Evolutionary conservation across 2,888 invertebrate genomes (phyloP), one percentile per base, ranked within the genome.

Genomic region (Drosophila anceps): DNA sequence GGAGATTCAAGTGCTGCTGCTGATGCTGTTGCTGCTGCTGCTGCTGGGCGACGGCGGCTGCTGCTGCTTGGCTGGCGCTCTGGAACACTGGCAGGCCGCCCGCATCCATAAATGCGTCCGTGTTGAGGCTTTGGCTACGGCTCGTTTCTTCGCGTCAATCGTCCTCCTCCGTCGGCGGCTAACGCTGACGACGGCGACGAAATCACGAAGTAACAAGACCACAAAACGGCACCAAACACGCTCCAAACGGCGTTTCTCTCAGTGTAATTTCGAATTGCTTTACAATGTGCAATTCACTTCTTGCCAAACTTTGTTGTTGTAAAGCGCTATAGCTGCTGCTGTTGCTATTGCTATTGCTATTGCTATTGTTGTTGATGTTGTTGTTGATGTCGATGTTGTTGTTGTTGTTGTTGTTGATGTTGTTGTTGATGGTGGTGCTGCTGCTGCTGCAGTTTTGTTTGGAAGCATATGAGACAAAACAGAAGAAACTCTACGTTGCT

Each of bases 11-110:
- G 70, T 83, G 82, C 12, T 90, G 87, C 5, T 90, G 85, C 85
- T 94, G 94, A 88, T 94, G 94, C 86, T 94, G 94, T 18, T 85
- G 84, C 35, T 93, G 94, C 55, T 92, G 92, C 87, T 93, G 91
- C 57, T 89, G 91, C 58, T 89, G 88, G 87, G 89, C 90, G 86
- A 85, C 90, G 80, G 86, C 88, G 82, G 88, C 86, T 69, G 84
- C 86, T 89, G 93, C 93, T 92, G 93, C 93, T 92, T 93, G 93
- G 90, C 91, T 93, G 93, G 93, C 93, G 92, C 93, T 93, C 92
- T 93, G 92, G 90, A 92, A 93, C 82, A 93, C 93, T 91, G 93
- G 93, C 90, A 93, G 90, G 90, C 93, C 93, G 90, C 93, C 93
- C 90, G 93, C 93, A 93, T 93, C 93, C 93, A 93, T 93, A 93